Evolutionary conservation across 1,140 invertebrate species (phyloP), one percentile per base, ranked within the genome.

Genomic region (Zaprionus ghesquierei): DNA sequence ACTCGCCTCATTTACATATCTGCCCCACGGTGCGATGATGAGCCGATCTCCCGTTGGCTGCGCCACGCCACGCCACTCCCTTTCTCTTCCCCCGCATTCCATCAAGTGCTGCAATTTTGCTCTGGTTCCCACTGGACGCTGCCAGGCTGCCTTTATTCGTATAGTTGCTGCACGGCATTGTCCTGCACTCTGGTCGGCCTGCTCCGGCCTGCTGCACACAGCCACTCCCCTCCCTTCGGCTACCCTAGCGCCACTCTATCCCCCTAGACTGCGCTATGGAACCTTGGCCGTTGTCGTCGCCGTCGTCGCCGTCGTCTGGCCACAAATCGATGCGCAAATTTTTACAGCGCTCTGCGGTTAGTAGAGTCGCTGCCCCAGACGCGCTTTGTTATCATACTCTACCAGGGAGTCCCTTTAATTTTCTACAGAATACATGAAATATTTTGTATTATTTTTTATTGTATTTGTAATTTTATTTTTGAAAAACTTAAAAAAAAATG

Each of bases 261-360:
- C 35, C n/a, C 35, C 6, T 15, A 15, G 35, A 41, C 35, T 41
- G 35, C 56, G 35, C 56, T 69, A 38, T 69, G 50, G 50, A 68
- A 54, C 77, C 81, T 68, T 77, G 70, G 64, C 56, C 54, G 56
- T 61, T 73, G 64, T 61, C 73, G 70, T 49, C 50, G 59, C 44
- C 66, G 61, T 35, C 53, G 44, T 66, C 54, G 81, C 41, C 54
- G 54, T 66, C 54, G 81, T 85, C 82, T 86, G 81, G 79, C 82
- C 81, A 72, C 82, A 87, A 86, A 86, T 86, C 81, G 81, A 86
- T 82, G 82, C 71, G 81, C 84, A 86, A 81, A 86, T 86, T 86
- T 86, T 86, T 86, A 86, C 79, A 87, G 70, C 38, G 69, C 79
- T 69, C 54, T 85, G 81, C 66, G 82, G 81, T 85, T 85, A 87